A percentile compares a stretch with the other conserved stretches of the same genome.
Conservation (phyloP, 2,888 invertebrate species). For the Watsonalla cultraria region DNA sequence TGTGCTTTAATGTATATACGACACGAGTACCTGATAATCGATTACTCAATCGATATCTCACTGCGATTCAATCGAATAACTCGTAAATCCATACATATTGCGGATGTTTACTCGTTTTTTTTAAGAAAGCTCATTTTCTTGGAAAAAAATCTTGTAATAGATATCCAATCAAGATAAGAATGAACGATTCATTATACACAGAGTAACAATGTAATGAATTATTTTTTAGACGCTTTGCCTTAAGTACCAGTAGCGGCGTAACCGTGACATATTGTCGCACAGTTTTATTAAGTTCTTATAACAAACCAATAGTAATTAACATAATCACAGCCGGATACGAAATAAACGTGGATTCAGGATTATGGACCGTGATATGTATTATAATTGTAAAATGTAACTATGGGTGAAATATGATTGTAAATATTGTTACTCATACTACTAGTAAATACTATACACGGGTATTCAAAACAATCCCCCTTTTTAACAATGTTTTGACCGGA, state of each 20-base stretch:
- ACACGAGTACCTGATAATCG: not conserved
- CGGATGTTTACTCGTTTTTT: not conserved
- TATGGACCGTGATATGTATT: constrained; percentile 2
- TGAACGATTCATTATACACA: not conserved
- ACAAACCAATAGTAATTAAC: constrained; percentile 55
- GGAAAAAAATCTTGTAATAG: not conserved
- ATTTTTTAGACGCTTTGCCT: constrained; percentile 19
- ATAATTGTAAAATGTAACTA: too few species aligned
- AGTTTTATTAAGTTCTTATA: constrained; percentile 60
- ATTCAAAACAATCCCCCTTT: too few species aligned
- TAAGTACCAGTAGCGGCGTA: constrained; percentile 40
- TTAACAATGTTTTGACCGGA: too few species aligned
- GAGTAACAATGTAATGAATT: not conserved
- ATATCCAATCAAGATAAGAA: constrained; percentile 3
- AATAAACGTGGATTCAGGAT: constrained; percentile 27
- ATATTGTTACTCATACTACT: too few species aligned
- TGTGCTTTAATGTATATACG: too few species aligned
- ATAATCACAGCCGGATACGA: constrained; percentile 51
- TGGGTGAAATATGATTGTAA: too few species aligned
- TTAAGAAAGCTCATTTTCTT: not conserved
- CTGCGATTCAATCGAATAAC: not conserved
- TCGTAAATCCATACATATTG: not conserved
- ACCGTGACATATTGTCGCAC: constrained; percentile 58
- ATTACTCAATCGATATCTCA: not conserved
- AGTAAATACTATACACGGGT: too few species aligned